Conservation (phyloP, 2,888 invertebrate genomes). For the Glomeris marginata region DNA sequence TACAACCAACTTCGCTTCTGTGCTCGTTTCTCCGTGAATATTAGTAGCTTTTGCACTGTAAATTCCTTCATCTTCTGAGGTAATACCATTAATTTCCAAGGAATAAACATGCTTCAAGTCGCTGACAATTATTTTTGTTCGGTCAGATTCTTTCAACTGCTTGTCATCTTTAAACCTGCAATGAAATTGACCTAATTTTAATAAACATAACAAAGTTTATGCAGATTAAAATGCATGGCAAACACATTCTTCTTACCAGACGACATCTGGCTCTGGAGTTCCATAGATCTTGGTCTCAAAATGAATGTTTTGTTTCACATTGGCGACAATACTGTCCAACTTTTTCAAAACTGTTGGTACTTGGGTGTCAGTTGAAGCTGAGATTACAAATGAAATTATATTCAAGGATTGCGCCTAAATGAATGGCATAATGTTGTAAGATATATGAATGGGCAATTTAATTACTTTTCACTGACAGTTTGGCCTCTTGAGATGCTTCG, state of each 20-base stretch:
- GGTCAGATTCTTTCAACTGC: conserved; percentile 48
- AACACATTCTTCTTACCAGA: conserved; percentile 43
- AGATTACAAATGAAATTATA: neutral
- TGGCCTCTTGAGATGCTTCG: conserved; percentile 8
- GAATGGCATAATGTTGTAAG: neutral
- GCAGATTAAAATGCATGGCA: conserved; percentile 7
- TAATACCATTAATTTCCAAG: conserved; percentile 47
- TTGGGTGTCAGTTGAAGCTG: conserved; percentile 14
- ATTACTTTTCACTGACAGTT: conserved; percentile 13
- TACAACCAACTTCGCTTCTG: conserved; percentile 11
- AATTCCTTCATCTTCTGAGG: conserved; percentile 21
- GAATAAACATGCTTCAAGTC: conserved; percentile 61
- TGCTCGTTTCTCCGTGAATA: conserved; percentile 26
- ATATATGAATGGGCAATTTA: neutral
- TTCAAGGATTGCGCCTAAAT: neutral
- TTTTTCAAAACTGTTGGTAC: conserved; percentile 11
- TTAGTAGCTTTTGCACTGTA: conserved; percentile 27
- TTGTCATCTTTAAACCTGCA: conserved; percentile 51
- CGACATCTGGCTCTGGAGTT: conserved; percentile 74
- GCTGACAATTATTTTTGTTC: conserved; percentile 45
- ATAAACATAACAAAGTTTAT: conserved; percentile 7
- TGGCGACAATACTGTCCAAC: conserved; percentile 49
- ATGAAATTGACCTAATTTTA: conserved; percentile 5
- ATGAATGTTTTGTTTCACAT: conserved; percentile 49
- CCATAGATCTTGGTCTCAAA: conserved; percentile 64